Base-by-base conservation (phyloP, 2,113 vertebrate genomes). In the Alces alces region DNA sequence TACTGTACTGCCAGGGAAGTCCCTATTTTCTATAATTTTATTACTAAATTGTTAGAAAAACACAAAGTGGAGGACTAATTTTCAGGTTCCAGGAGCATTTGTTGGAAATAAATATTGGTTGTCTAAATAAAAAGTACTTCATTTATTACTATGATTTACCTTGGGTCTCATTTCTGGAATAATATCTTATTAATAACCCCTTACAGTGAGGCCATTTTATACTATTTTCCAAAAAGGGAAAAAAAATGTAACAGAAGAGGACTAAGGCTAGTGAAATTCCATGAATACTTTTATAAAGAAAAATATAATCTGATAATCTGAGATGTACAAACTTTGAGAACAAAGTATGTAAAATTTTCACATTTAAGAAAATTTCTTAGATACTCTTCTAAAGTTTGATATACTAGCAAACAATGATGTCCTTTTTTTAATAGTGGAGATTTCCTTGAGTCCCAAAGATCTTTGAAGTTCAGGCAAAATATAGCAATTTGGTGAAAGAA, bases 21-120 rank as follows among this genome's bases (percentile, higher is more conserved):
- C 39, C 23, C 95, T 95, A 85, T 84, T 94, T 97, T 96, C 84
- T 96, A 3, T 91, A 30, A 27, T 96, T 97, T 87, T 27, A 85
- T 91, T 43, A 88, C 36, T 19, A 55, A 70, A 70, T 92, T 96
- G 52, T 89, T 91, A 79, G 79, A 90, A 87, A 96, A 91, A 89
- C 73, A 36, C 36, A 91, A 97, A 96, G 91, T 79, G 5, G 10
- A 94, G 47, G 28, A 66, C 47, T 86, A 54, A 33, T 97, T 97
- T 96, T 96, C 91, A 88, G 92, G 33, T 93, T 86, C 54, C 94
- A 27, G 78, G 93, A 94, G 12, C 61, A 36, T 84, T 84, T 89
- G 84, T 27, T 89, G 64, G 89, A 96, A 97, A 92, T 89, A 95
- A 93, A 76, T 87, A 89, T 80, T 15, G 52, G 36, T 93, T 94